Evolutionary conservation across 53 echinoderm and acorn worm species (phyloP).

Genomic region (Antedon mediterranea): DNA sequence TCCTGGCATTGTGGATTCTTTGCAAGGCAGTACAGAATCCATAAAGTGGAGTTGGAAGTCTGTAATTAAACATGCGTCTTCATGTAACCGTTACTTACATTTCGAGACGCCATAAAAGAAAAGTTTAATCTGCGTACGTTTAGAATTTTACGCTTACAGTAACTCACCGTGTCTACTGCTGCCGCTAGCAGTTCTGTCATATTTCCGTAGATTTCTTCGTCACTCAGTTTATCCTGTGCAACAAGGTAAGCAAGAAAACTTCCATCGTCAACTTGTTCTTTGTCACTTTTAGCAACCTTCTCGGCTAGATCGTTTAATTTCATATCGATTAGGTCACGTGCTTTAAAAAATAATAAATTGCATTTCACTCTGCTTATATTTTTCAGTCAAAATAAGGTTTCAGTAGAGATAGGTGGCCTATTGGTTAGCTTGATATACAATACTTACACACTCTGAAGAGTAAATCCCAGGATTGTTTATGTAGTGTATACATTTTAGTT

Average conservation of each 20-base stretch:
- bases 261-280: conserved; percentile 9
- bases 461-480: conserved; percentile 6
- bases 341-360: not conserved
- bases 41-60: conserved; percentile 1
- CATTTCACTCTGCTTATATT: no score
- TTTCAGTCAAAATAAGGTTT: no score
- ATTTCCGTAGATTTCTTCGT: conserved; percentile 5
- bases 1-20: not conserved
- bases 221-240: not conserved
- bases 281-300: not conserved
- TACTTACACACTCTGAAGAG: conserved; percentile 13
- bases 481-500: not conserved
- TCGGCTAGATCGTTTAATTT: not conserved
- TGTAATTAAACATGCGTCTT: no score
- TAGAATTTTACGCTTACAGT: no score
- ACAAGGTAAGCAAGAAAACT: conserved; percentile 6
- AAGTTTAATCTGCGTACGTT: no score
- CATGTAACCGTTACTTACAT: no score
- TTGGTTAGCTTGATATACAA: no score
- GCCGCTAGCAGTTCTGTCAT: conserved; percentile 15
- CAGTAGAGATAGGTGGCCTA: no score
- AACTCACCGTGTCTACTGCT: conserved; percentile 12
- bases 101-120: no score
- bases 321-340: not conserved
- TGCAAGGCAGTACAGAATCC: conserved; percentile 2